Evolutionary conservation across 2,888 invertebrate species (phyloP), one percentile per base, ranked within the genome.

Genomic region (Coenonympha arcania): DNA sequence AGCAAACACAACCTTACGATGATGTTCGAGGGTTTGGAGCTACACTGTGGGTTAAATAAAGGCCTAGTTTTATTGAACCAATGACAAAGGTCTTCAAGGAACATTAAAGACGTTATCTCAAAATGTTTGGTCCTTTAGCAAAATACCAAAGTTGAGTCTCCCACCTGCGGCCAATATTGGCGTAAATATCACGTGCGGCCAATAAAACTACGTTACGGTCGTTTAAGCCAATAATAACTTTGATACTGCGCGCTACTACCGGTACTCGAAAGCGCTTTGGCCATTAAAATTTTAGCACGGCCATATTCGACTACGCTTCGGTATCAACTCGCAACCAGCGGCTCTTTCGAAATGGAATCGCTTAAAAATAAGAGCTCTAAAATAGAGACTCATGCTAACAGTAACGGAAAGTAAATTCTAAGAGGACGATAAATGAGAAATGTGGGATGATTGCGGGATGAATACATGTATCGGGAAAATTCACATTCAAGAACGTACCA

Each of bases 171-270:
- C 37, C 42, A 47, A 42, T 42, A 43, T 49, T 16, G 24, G 36
- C 18, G 34, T 34, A 51, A 47, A 45, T 50, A 39, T 24, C 59
- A 59, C 56, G 58, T 52, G 49, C 50, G 34, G 45, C 31, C 56
- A 34, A 56, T 58, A 58, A 58, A 59, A 49, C 53, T 53, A 47
- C 40, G 50, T 49, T 44, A 50, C 42, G 50, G 42, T 31, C 55
- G 56, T 50, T 58, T 56, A 53, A 45, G 50, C 52, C 48, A 57
- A 54, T 56, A 48, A 56, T 59, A 59, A 54, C 52, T 59, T 54
- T 24, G 48, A 47, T 24, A 39, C 41, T 41, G 15, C 24, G 40
- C 42, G 13, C 15, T 55, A 50, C 51, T 48, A 54, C 40, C 20
- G 37, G 24, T 45, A 55, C 56, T 56, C 52, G 52, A 34, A 44